These are phyloP conservation scores for Sinohyriopsis cumingii DNA, from an alignment of 2,888 invertebrate species.

Conservation along the genomic window DNA sequence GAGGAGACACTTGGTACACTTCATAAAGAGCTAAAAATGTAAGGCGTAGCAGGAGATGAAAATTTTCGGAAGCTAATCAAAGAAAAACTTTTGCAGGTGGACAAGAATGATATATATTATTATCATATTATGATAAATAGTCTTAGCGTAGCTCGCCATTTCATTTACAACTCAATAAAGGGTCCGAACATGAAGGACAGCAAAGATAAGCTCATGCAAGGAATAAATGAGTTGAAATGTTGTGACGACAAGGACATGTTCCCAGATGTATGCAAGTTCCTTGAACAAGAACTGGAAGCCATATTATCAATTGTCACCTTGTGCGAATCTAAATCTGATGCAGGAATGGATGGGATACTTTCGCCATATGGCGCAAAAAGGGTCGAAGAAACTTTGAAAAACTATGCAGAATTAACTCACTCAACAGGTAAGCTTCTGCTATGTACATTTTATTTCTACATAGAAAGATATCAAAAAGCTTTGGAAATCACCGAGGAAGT, in stretches of 20 bases:
- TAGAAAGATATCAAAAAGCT: background rate
- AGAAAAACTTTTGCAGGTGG: background rate
- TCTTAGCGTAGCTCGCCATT: background rate
- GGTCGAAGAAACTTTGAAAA: too few relatives aligned
- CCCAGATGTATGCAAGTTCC: too few relatives aligned
- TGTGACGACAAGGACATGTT: too few relatives aligned
- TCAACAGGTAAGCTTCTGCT: background rate
- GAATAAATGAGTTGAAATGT: background rate
- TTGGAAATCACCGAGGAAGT: constrained; percentile 1
- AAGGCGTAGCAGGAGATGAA: background rate
- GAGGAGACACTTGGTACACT: background rate
- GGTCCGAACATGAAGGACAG: background rate
- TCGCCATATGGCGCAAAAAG: too few relatives aligned
- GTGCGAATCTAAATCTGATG: too few relatives aligned
- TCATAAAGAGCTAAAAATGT: background rate
- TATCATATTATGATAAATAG: constrained; percentile 4
- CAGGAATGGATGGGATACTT: too few relatives aligned
- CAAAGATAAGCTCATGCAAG: background rate
- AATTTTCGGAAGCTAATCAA: background rate
- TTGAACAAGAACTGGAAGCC: too few relatives aligned
- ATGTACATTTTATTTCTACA: background rate
- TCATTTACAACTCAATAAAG: background rate
- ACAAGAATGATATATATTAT: constrained; percentile 7
- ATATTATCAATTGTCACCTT: too few relatives aligned
- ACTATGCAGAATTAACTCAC: too few relatives aligned